Evolutionary conservation across 2,888 invertebrate species (phyloP), one percentile per base, ranked within the genome.

Genomic region (Apamea monoglypha): DNA sequence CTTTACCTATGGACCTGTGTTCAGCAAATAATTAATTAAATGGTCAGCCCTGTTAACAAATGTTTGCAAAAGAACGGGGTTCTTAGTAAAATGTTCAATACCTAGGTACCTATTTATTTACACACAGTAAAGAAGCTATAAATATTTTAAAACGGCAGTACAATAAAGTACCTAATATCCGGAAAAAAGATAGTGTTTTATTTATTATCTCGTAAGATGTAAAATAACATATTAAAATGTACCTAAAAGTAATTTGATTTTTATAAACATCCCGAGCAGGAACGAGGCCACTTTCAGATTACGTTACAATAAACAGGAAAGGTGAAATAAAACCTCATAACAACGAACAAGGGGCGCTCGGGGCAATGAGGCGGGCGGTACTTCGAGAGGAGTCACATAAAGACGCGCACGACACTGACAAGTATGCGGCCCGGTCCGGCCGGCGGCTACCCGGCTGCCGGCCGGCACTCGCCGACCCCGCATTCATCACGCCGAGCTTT

Each of bases 401-500:
- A 63, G 32, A 63, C 32, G 61, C 61, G 61, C 63, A 18, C 32
- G 63, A 32, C 32, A 63, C 18, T 63, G 63, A 61, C 61, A 61
- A 8, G 32, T 63, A 18, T 32, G 63, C 8, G 63, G 63, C 16
- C 32, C 10, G 21, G 8, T 63, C 32, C 32, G 29, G 68, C 16
- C 8, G 25, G 56, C 18, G 36, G 25, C 63, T n/a, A 14, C 1
- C 53, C n/a, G 40, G 14, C 5, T 63, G 63, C 63, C 18, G 36
- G 36, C 40, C 56, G 44, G 25, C 16, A 10, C 29, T 10, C 10
- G 18, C 32, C 36, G 63, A 61, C 21, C 8, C 40, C 64, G 25
- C 53, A 64, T 76, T 8, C 53, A 53, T 76, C 76, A 71, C 25
- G 53, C 21, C 50, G 21, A 47, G 47, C 69, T 32, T 25, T 69